Conservation (phyloP, 2,113 vertebrate genomes). For the Columba janthina region DNA sequence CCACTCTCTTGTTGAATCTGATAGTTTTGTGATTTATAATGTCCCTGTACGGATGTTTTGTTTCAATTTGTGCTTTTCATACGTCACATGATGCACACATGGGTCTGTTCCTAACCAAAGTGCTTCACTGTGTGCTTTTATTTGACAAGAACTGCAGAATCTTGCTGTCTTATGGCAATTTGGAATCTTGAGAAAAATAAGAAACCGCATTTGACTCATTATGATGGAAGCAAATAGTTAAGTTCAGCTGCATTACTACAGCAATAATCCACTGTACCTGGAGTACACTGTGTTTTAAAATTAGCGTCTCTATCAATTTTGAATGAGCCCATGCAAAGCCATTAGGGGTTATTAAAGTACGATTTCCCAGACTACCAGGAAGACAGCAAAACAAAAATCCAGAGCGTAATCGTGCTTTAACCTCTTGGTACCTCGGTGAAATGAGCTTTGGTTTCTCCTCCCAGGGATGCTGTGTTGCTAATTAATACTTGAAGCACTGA, state of each 20-base stretch:
- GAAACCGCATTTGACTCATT: not conserved
- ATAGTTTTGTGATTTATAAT: not conserved
- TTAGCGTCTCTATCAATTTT: not conserved
- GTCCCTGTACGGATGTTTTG: not conserved
- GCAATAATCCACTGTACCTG: not conserved
- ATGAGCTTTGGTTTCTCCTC: not conserved
- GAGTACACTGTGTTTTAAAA: not conserved
- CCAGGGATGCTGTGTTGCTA: not conserved
- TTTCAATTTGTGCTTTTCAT: not conserved
- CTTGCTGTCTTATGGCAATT: accelerated
- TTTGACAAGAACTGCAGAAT: not conserved
- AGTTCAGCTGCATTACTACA: not conserved
- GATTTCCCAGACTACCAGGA: not conserved
- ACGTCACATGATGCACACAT: accelerated
- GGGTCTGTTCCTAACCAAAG: not conserved
- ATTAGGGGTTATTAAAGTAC: not conserved
- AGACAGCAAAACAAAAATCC: not conserved
- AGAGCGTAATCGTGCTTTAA: not conserved
- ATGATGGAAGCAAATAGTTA: not conserved
- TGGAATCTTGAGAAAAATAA: not conserved
- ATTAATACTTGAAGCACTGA: not conserved
- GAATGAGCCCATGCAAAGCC: not conserved
- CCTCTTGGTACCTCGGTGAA: not conserved
- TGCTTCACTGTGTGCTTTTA: not conserved
- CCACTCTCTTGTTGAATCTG: accelerated